Evolutionary conservation across 23 tunicate genomes (phyloP).

Genomic region (Botrylloides violaceus): DNA sequence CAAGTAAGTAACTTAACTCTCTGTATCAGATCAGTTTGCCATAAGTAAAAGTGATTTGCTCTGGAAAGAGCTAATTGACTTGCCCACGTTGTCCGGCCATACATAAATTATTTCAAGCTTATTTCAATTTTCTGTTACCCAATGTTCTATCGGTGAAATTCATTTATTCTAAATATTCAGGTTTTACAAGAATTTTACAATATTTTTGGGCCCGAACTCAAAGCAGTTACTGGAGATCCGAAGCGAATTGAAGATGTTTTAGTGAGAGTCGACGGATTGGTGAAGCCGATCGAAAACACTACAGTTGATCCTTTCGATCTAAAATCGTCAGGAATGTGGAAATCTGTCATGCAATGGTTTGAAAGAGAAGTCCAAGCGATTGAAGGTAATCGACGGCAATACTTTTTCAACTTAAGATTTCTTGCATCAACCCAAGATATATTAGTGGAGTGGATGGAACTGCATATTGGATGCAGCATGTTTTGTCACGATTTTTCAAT

Average conservation of each 20-base stretch:
- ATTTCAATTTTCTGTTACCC: no score
- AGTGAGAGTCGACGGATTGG: slow-evolving; percentile 87
- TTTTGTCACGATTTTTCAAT: no score
- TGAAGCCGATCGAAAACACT: slow-evolving; percentile 69
- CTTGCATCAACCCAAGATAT: background rate
- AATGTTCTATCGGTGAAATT: no score
- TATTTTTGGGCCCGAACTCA: slow-evolving; percentile 94
- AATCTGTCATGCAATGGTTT: slow-evolving; percentile 85
- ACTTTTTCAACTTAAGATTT: background rate
- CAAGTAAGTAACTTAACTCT: slow-evolving; percentile 37
- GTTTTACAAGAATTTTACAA: slow-evolving; percentile 95
- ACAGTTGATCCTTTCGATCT: slow-evolving; percentile 89
- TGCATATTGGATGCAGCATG: no score
- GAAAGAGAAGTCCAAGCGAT: slow-evolving; percentile 89
- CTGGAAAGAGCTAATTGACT: no score
- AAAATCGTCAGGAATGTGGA: slow-evolving; percentile 54
- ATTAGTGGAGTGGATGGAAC: no score
- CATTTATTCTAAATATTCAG: no score
- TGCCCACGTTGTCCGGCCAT: no score
- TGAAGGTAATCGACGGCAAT: slow-evolving; percentile 48
- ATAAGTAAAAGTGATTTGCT: no score
- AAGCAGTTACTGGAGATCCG: slow-evolving; percentile 99
- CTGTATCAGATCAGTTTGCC: background rate
- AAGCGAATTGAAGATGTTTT: slow-evolving; percentile 92
- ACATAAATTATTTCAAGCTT: no score